Evolutionary conservation across 53 echinoderm and acorn worm genomes (phyloP), one percentile per base, ranked within the genome.

Genomic region (Temnopleurus reevesii): DNA sequence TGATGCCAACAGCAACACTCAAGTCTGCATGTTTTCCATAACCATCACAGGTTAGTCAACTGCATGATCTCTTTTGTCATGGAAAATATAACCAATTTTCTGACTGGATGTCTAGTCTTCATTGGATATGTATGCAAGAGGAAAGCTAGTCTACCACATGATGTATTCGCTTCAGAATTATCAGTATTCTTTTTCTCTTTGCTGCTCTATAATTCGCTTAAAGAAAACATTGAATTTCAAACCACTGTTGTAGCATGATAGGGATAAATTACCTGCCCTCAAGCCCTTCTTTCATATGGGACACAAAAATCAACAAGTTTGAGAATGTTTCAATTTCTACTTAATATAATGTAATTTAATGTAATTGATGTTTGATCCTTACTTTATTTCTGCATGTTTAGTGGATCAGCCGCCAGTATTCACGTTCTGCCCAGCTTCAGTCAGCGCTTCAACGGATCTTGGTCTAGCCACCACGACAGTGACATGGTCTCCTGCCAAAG

Each of bases 321-420:
- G 21, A 6, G 21, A 55, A n/a, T n/a, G n/a, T 55, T 12, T 23
- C 55, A 55, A 6, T 55, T 55, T 55, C 23, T 3, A 19, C 23
- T 55, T 55, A 55, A 55, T 59, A 8, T 26, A 59, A 10, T 27
- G 2, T 8, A 59, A 10, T 10, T 0, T 18, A 44, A 47, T 45
- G 34, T 71, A 12, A 47, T 38, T 35, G 44, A 35, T 36, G 30
- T 33, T 76, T 5, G 9, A 25, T 45, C 12, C 19, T 66, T 83
- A 26, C 28, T 29, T 12, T 83, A 0, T 55, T 83, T 23, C 2
- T 2, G 8, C 35, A 4, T 31, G 41, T 89, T 4, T 77, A 94
- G 94, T 92, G 21, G 91, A 89, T 80, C 66, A 91, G 55, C 84
- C 89, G 8, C 94, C 94, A 21, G 77, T 61, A 0, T 90, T 89